Percentiles rank a stretch among this genome's conserved stretches.
phyloP scores from a whole-genome alignment of 1,140 invertebrate genomes.

The Conus betulinus region DNA sequence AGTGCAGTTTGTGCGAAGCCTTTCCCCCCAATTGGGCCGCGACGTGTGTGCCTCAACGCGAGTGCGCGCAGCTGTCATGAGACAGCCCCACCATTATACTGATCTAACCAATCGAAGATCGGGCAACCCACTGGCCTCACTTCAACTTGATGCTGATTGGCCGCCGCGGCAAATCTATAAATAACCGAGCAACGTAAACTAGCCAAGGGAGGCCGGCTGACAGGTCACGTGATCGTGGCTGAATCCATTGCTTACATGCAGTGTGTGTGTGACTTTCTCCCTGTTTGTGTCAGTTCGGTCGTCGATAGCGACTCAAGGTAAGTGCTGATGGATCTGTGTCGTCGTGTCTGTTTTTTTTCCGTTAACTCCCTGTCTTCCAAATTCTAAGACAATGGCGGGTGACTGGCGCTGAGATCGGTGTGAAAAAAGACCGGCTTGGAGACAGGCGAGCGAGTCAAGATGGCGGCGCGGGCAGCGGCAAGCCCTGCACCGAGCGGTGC shows the following conservation, averaged over 20 bases:
- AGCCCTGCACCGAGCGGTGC: background rate
- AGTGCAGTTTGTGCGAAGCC: background rate
- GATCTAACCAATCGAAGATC: background rate
- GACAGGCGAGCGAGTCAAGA: background rate
- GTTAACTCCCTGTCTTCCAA: background rate
- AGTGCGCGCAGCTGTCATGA: slow-evolving; percentile 19
- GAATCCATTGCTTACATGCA: background rate
- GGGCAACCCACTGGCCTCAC: background rate
- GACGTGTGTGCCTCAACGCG: slow-evolving; percentile 4
- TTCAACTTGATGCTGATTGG: background rate
- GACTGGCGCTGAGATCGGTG: background rate
- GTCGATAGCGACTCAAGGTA: background rate
- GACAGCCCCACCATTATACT: background rate
- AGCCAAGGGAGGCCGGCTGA: background rate
- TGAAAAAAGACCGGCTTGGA: background rate
- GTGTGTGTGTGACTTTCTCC: background rate
- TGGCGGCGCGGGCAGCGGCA: slow-evolving; percentile 5
- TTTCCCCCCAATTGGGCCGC: background rate
- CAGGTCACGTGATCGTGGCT: slow-evolving; percentile 30
- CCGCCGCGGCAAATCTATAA: slow-evolving; percentile 3
- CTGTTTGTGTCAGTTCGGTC: background rate
- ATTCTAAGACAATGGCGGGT: background rate
- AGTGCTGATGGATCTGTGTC: background rate
- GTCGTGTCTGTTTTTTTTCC: background rate
- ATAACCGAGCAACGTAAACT: slow-evolving; percentile 27